A percentile compares a stretch with the other conserved stretches of the same genome.
These are phyloP conservation scores for Dione vanillae DNA, from an alignment of 2,888 invertebrate species.

Conservation along the genomic window DNA sequence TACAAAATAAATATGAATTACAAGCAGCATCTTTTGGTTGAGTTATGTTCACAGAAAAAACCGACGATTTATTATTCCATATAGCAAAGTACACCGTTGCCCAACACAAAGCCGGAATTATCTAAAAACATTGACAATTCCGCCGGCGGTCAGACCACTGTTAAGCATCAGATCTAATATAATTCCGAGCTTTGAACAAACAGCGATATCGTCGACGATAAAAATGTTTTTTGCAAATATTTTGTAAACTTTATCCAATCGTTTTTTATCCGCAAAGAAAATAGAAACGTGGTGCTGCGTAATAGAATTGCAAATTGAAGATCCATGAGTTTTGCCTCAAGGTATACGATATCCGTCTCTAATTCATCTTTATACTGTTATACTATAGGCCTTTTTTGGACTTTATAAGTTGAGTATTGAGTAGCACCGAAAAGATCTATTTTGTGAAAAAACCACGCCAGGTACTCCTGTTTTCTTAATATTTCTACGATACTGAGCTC, in stretches of 20 bases:
- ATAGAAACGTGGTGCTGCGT: constrained; percentile 40
- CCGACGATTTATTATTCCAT: constrained; percentile 37
- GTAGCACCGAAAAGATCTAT: constrained; percentile 47
- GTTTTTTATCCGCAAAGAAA: constrained; percentile 37
- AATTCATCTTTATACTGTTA: constrained; percentile 50
- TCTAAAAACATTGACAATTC: constrained; percentile 50
- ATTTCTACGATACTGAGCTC: background rate
- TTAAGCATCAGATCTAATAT: constrained; percentile 52
- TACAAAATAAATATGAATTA: constrained; percentile 5
- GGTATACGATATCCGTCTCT: constrained; percentile 44
- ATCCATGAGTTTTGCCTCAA: constrained; percentile 28
- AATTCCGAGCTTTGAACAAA: constrained; percentile 50
- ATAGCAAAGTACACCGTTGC: constrained; percentile 36
- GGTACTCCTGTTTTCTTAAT: constrained; percentile 15
- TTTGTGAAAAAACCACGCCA: constrained; percentile 47
- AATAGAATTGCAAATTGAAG: constrained; percentile 48
- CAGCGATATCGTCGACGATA: constrained; percentile 51
- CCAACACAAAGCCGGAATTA: constrained; percentile 47
- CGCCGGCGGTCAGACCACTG: constrained; percentile 48
- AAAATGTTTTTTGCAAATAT: constrained; percentile 54
- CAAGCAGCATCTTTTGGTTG: background rate
- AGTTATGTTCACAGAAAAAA: constrained; percentile 10
- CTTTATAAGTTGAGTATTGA: constrained; percentile 51
- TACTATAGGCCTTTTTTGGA: constrained; percentile 48
- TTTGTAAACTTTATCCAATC: constrained; percentile 49